A percentile compares a stretch with the other conserved stretches of the same genome.
Conservation (phyloP, 2,797 vertebrate species). For the Petrocephalus schoutedeni region DNA sequence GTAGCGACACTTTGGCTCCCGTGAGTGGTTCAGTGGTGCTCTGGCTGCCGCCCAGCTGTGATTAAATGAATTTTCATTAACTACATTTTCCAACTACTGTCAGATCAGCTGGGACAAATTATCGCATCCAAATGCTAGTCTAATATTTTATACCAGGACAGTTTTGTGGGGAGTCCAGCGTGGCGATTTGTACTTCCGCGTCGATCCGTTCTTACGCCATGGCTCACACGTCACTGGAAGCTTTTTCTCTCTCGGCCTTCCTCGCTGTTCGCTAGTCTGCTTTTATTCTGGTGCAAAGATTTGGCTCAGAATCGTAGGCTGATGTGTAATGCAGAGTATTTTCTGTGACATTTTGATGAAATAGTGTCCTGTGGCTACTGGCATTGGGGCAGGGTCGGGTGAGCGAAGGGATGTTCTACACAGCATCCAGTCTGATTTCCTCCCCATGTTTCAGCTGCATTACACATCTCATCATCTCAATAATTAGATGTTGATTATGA, state of each 20-base stretch:
- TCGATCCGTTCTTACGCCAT: background rate
- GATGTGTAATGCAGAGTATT: background rate
- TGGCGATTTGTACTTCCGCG: background rate
- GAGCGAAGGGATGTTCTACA: background rate
- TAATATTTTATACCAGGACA: conserved; percentile 5
- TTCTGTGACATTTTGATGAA: background rate
- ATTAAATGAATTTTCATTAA: conserved; percentile 14
- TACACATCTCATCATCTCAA: background rate
- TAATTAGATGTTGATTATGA: background rate
- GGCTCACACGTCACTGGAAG: background rate
- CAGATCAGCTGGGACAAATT: conserved; percentile 6
- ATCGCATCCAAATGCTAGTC: background rate
- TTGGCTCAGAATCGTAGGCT: background rate
- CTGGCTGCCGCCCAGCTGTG: background rate
- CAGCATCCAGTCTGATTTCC: background rate
- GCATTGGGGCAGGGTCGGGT: background rate
- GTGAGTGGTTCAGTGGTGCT: background rate
- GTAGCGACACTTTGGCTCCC: background rate
- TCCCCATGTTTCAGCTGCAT: background rate
- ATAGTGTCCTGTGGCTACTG: background rate
- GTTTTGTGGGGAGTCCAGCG: background rate
- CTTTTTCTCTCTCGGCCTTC: background rate
- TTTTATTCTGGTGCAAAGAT: background rate
- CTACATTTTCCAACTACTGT: background rate
- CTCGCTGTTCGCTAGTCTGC: background rate